phyloP scores from a whole-genome alignment of 1,140 invertebrate genomes.

The Aleiodes sp. region DNA sequence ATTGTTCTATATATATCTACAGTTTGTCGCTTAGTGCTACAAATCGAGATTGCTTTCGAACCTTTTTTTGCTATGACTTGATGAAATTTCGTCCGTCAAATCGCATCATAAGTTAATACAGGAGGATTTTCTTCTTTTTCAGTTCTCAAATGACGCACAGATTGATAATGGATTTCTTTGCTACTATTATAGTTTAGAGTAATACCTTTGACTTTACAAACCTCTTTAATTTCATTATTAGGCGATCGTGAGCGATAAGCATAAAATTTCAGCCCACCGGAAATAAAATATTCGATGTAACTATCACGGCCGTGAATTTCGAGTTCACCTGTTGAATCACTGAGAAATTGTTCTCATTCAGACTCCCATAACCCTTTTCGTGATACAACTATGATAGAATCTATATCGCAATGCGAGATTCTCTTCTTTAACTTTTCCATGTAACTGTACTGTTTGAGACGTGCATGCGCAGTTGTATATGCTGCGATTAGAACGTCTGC shows the following conservation, averaged over 20 bases:
- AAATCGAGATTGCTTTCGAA: constrained; percentile 2
- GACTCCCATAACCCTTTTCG: background rate
- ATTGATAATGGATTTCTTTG: constrained; percentile 24
- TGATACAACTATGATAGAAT: background rate
- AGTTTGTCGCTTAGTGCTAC: constrained; percentile 19
- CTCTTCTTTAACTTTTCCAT: constrained; percentile 48
- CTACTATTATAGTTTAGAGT: background rate
- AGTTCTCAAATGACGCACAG: too few species aligned
- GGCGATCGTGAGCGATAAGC: constrained; percentile 9
- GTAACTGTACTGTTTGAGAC: constrained; percentile 55
- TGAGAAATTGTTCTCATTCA: background rate
- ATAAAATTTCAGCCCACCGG: constrained; percentile 31
- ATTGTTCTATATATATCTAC: constrained; percentile 18
- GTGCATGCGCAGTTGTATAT: constrained; percentile 56
- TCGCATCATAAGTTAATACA: too few species aligned
- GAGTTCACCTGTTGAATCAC: constrained; percentile 37
- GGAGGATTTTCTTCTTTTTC: too few species aligned
- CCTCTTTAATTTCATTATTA: constrained; percentile 8
- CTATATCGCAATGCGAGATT: constrained; percentile 56
- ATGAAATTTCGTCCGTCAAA: too few species aligned
- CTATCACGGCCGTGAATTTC: constrained; percentile 33
- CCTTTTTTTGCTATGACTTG: too few species aligned
- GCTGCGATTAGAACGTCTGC: constrained; percentile 55
- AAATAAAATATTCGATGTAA: constrained; percentile 40
- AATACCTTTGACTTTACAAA: background rate